These are phyloP conservation scores for Chiloscyllium plagiosum DNA, from an alignment of 2,113 vertebrate genomes.

Conservation along the genomic window DNA sequence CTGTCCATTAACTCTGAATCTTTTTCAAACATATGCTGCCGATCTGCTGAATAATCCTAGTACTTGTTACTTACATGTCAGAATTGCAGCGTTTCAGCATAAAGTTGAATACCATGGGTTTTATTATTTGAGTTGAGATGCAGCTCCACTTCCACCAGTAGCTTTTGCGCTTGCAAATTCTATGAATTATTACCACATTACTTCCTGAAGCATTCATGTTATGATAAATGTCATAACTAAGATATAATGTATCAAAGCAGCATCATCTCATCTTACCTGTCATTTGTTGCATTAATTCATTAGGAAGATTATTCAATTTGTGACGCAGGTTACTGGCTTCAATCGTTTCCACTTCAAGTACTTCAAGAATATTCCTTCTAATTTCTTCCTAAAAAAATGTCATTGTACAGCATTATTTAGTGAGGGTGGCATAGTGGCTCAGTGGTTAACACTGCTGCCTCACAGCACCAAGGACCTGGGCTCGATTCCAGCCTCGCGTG, in stretches of 20 bases:
- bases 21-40: neutral
- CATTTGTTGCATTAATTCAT: slow-evolving; percentile 51
- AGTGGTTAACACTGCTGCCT: too few relatives aligned
- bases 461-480: too few relatives aligned
- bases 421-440: neutral
- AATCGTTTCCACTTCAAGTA: slow-evolving; percentile 69
- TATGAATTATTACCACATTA: neutral
- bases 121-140: neutral
- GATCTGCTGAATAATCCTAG: neutral
- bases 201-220: neutral
- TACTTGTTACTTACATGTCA: neutral
- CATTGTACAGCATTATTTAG: neutral
- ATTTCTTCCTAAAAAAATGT: slow-evolving; percentile 57
- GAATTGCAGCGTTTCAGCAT: neutral
- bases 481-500: too few relatives aligned
- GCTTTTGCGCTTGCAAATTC: neutral
- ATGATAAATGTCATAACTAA: neutral
- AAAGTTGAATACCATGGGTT: neutral
- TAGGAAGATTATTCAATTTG: slow-evolving; percentile 47
- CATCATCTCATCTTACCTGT: slow-evolving; percentile 51
- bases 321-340: slow-evolving; percentile 65
- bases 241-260: neutral
- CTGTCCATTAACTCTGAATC: neutral
- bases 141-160: neutral
- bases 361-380: slow-evolving; percentile 54